Evolutionary conservation across 2,888 invertebrate species (phyloP).

Genomic region (Caenorhabditis afra): DNA sequence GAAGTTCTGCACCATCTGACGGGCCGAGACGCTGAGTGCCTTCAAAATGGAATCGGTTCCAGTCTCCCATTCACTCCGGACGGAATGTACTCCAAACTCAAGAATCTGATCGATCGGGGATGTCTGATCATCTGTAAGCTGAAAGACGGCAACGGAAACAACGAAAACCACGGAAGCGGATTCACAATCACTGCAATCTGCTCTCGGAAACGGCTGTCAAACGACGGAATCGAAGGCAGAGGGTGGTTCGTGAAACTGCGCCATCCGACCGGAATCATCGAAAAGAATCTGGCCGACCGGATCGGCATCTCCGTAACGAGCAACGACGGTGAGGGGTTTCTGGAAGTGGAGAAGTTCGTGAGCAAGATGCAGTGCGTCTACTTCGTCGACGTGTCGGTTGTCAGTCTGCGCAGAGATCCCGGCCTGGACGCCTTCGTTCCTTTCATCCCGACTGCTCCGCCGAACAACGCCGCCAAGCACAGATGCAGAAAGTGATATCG

Average conservation of each 20-base stretch:
- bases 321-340: conserved; percentile 12
- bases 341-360: conserved; percentile 25
- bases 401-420: neutral
- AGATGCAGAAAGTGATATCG: conserved; percentile 13
- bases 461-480: neutral
- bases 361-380: conserved; percentile 22
- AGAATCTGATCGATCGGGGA: neutral
- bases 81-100: conserved; percentile 1
- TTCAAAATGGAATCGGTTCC: conserved; percentile 1
- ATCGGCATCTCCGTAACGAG: neutral
- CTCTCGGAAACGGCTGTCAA: neutral
- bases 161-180: conserved; percentile 23
- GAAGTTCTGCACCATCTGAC: conserved; percentile 7
- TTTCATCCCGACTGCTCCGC: neutral
- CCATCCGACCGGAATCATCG: conserved; percentile 17
- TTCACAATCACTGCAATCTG: neutral
- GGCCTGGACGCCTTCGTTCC: conserved; percentile 19
- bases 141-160: conserved; percentile 10
- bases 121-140: conserved; percentile 17
- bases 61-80: neutral
- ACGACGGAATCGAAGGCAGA: conserved; percentile 13
- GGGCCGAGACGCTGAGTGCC: neutral
- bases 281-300: neutral
- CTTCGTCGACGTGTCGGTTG: neutral
- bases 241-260: conserved; percentile 10